Evolutionary conservation across 2,797 vertebrate species (phyloP).

Genomic region (Cossypha heuglini): DNA sequence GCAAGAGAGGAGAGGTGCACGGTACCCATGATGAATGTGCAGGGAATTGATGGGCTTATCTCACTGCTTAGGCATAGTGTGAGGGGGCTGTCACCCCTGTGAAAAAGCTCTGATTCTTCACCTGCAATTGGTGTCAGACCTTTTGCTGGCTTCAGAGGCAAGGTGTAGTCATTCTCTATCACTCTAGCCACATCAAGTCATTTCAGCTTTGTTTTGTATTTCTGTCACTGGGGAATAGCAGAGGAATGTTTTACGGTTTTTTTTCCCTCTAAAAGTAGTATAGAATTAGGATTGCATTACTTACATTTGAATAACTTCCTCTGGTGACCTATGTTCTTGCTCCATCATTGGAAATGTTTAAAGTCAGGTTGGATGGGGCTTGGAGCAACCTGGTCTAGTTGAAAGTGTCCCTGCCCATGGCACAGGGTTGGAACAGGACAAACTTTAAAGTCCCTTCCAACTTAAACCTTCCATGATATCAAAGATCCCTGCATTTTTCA

Average conservation of each 20-base stretch:
- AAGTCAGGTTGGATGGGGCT: neutral
- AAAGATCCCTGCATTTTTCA: neutral
- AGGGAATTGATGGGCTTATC: neutral
- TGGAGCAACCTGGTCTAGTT: neutral
- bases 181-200: neutral
- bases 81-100: neutral
- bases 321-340: neutral
- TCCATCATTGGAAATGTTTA: neutral
- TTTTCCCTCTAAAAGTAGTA: neutral
- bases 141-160: neutral
- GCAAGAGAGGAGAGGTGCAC: neutral
- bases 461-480: neutral
- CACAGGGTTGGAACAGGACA: neutral
- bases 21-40: neutral
- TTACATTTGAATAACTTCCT: neutral
- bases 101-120: neutral
- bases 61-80: neutral
- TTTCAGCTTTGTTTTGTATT: neutral
- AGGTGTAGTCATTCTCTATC: neutral
- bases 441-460: neutral
- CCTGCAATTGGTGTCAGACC: neutral
- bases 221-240: neutral
- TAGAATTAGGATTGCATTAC: neutral
- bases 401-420: neutral
- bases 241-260: neutral